Base-by-base conservation (phyloP, 2,113 vertebrate species). In the Chaetodon auriga region DNA sequence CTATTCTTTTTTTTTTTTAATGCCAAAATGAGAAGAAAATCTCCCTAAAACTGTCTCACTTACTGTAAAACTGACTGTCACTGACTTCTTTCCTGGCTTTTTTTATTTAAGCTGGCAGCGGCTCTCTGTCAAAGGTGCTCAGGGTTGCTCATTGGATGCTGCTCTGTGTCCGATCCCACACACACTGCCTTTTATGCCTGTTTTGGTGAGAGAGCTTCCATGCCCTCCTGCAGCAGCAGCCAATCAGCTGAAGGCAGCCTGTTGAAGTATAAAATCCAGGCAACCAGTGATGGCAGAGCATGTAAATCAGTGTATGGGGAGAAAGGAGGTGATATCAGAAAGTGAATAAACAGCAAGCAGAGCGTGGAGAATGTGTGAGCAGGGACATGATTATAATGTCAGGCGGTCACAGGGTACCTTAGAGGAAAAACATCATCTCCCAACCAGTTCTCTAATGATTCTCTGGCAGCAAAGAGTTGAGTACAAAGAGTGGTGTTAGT, bases 131-230 rank as follows among this genome's bases (percentile, higher is more conserved):
- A 7, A 43, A 49, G 72, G 75, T 63, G 18, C 60, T 78, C 15
- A 54, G 11, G 68, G 21, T 62, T 58, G 49, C n/a, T 65, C 53
- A 64, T 49, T 54, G 66, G 21, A 36, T 76, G 36, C 80, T 87
- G 35, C 41, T 73, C 82, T 90, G 75, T 45, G 61, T 49, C 66
- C 74, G 70, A 54, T 76, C 65, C 14, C 45, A 46, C 7, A 30
- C 73, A 16, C 85, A 45, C 84, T 46, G 78, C 87, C 83, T 89
- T 94, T 94, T 95, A 94, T 93, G 48, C 73, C 49, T 85, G 88
- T 93, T 93, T 90, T 68, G 76, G 68, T 81, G 76, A 79, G 87
- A 62, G 73, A 77, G 84, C 75, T 4, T 69, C 62, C 78, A 48
- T 73, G 75, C 86, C 83, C 86, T 58, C 82, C 30, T 68, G 43